These are phyloP conservation scores for Cantharis nigra DNA, from an alignment of 2,888 invertebrate species.

Conservation along the genomic window DNA sequence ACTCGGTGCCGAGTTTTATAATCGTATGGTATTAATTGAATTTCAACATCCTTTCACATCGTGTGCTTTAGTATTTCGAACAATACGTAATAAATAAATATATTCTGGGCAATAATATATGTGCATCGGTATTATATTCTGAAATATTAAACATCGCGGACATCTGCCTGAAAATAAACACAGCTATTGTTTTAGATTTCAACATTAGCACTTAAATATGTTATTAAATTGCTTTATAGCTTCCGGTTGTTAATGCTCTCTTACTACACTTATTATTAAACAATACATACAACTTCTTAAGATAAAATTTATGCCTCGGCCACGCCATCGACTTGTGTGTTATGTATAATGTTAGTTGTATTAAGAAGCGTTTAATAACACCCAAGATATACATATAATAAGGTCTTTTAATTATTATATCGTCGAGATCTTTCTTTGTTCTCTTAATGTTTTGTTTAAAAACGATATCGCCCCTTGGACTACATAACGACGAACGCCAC, in stretches of 20 bases:
- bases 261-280: constrained; percentile 44
- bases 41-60: constrained; percentile 46
- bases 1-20: constrained; percentile 36
- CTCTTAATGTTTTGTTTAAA: constrained; percentile 24
- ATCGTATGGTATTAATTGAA: constrained; percentile 44
- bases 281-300: constrained; percentile 31
- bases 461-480: constrained; percentile 34
- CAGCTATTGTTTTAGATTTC: constrained; percentile 54
- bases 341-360: constrained; percentile 40
- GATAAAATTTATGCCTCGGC: constrained; percentile 53
- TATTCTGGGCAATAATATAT: constrained; percentile 44
- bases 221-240: constrained; percentile 57
- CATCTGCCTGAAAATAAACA: constrained; percentile 52
- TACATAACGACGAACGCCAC: constrained; percentile 11
- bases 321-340: constrained; percentile 42
- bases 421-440: neutral
- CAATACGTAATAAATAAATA: constrained; percentile 53
- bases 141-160: constrained; percentile 48
- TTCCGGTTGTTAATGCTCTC: constrained; percentile 48
- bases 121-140: constrained; percentile 43
- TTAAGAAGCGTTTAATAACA: constrained; percentile 28
- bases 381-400: neutral
- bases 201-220: constrained; percentile 54
- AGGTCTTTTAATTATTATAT: neutral
- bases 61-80: constrained; percentile 43